These are phyloP conservation scores for Pipra filicauda DNA, from an alignment of 2,113 vertebrate species.

Conservation along the genomic window DNA sequence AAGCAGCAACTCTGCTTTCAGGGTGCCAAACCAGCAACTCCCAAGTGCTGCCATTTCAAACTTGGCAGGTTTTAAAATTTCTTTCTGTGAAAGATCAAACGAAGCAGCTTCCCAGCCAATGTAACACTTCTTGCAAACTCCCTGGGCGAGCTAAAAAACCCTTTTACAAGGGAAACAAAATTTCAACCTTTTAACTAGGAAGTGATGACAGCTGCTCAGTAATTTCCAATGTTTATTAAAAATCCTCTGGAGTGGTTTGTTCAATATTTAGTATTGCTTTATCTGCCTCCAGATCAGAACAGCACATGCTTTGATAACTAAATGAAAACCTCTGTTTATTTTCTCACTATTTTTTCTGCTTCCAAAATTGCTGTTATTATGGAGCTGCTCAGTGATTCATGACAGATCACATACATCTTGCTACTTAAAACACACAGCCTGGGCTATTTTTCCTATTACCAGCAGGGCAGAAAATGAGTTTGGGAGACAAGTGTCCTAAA, in stretches of 20 bases:
- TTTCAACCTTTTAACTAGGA: constrained; percentile 1
- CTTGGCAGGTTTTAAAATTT: background rate
- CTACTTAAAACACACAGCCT: background rate
- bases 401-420: background rate
- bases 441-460: background rate
- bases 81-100: background rate
- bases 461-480: background rate
- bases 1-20: background rate
- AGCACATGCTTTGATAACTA: constrained; percentile 7
- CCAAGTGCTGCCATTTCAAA: background rate
- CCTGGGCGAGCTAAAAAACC: background rate
- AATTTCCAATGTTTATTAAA: constrained; percentile 20
- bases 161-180: background rate
- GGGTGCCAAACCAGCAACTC: background rate
- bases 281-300: constrained; percentile 46
- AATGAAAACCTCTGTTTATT: constrained; percentile 20
- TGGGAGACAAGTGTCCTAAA: background rate
- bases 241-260: background rate
- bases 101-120: background rate
- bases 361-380: constrained; percentile 11
- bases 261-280: constrained; percentile 35
- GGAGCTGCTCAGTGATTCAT: constrained; percentile 7
- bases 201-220: constrained; percentile 17
- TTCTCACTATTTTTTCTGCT: constrained; percentile 8
- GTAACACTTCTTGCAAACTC: background rate